A percentile compares a stretch with the other conserved stretches of the same genome.
These are phyloP conservation scores for Gulo gulo DNA, from an alignment of 2,113 vertebrate genomes.

Conservation along the genomic window DNA sequence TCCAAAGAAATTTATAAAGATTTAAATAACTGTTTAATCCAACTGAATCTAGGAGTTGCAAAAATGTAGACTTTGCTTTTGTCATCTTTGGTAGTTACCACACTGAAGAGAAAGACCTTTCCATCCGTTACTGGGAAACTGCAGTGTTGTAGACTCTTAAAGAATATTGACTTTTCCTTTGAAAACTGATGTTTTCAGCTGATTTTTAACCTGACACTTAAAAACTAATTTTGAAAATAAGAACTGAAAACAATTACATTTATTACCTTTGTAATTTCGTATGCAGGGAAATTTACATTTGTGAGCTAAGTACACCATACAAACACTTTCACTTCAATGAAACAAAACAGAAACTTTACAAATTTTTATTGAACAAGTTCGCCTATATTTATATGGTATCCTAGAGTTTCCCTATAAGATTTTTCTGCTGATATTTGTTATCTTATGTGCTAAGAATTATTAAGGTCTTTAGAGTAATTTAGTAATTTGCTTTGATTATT, in stretches of 20 bases:
- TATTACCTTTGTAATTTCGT: neutral
- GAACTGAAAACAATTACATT: neutral
- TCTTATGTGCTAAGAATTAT: neutral
- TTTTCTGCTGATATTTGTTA: neutral
- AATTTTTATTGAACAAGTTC: neutral
- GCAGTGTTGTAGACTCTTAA: neutral
- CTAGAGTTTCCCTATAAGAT: neutral
- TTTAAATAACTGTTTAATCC: neutral
- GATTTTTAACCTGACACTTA: neutral
- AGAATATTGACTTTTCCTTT: neutral
- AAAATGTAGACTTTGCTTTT: neutral
- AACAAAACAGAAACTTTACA: neutral
- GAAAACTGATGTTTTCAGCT: neutral
- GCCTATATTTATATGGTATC: neutral
- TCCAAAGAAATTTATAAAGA: neutral
- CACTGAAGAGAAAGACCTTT: neutral
- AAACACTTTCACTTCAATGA: neutral
- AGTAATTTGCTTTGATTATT: neutral
- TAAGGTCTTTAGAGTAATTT: neutral
- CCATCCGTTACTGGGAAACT: neutral
- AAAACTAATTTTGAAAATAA: neutral
- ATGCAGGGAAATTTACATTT: neutral
- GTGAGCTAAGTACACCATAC: neutral
- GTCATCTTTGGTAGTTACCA: neutral
- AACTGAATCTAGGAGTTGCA: neutral